Evolutionary conservation across 2,797 vertebrate species (phyloP).

Genomic region (Phoxinus dragarum): DNA sequence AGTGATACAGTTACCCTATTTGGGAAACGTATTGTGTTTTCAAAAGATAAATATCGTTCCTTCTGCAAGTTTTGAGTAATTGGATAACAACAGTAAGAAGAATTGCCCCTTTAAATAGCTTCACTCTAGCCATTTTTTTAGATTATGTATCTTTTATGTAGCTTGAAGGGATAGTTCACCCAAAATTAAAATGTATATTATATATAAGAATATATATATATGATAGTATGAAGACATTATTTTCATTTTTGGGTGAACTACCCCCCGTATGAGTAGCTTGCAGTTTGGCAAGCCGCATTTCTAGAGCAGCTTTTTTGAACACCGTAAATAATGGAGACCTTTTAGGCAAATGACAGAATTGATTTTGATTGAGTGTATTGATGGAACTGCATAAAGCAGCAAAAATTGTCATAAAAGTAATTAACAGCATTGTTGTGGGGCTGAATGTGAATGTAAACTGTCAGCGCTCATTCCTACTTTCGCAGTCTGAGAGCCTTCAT

Average conservation of each 20-base stretch:
- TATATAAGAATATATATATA: neutral
- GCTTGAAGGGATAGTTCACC: neutral
- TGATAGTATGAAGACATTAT: neutral
- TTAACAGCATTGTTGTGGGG: constrained; percentile 36
- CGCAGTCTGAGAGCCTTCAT: constrained; percentile 30
- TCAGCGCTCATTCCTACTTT: constrained; percentile 45
- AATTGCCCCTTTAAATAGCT: neutral
- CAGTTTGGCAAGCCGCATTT: neutral
- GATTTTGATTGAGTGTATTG: constrained; percentile 42
- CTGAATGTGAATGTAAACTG: constrained; percentile 49
- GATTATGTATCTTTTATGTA: neutral
- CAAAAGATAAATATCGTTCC: neutral
- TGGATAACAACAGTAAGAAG: neutral
- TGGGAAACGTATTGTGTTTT: neutral
- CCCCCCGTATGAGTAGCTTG: neutral
- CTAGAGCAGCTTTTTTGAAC: neutral
- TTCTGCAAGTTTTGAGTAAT: neutral
- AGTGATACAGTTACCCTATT: neutral
- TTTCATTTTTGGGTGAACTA: neutral
- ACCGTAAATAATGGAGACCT: constrained; percentile 24
- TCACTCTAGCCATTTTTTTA: neutral
- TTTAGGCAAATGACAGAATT: constrained; percentile 12
- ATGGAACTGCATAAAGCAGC: constrained; percentile 19
- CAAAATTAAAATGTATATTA: neutral
- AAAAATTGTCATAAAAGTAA: constrained; percentile 42